phyloP scores from a whole-genome alignment of 53 echinoderm and acorn worm genomes.

The Echinometra lucunter region DNA sequence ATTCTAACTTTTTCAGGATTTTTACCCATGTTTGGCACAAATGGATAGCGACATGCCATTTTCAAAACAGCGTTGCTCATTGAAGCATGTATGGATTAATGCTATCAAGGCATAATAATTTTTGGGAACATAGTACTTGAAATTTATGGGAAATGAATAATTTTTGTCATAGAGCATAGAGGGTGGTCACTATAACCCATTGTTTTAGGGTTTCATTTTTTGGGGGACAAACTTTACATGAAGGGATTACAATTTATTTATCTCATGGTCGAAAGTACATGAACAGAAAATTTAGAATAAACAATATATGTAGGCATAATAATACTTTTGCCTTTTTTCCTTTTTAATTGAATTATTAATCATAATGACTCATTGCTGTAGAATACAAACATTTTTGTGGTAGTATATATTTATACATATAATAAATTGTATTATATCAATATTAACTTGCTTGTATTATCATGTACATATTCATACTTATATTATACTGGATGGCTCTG shows the following conservation, averaged over 20 bases:
- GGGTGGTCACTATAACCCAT: no score
- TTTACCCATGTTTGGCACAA: no score
- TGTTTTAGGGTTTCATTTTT: no score
- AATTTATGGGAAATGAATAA: no score
- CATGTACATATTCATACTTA: slow-evolving; percentile 72
- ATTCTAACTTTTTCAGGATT: no score
- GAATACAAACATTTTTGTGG: not conserved
- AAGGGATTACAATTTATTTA: not conserved
- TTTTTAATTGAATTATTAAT: slow-evolving; percentile 29
- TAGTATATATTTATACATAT: slow-evolving; percentile 37
- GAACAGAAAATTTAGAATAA: not conserved
- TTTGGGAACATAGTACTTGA: no score
- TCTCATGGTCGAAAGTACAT: not conserved
- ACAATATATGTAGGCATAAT: not conserved
- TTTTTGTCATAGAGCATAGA: not conserved
- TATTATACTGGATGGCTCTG: no score
- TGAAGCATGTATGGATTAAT: no score
- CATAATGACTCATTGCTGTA: slow-evolving; percentile 29
- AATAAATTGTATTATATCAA: slow-evolving; percentile 54
- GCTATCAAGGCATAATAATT: no score
- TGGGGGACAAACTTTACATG: no score
- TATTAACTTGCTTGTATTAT: slow-evolving; percentile 47
- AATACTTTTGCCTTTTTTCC: slow-evolving; percentile 27
- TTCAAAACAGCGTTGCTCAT: no score
- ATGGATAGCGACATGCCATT: no score